Base-by-base conservation (phyloP, 2,113 vertebrate species). In the Tachuris rubrigastra region DNA sequence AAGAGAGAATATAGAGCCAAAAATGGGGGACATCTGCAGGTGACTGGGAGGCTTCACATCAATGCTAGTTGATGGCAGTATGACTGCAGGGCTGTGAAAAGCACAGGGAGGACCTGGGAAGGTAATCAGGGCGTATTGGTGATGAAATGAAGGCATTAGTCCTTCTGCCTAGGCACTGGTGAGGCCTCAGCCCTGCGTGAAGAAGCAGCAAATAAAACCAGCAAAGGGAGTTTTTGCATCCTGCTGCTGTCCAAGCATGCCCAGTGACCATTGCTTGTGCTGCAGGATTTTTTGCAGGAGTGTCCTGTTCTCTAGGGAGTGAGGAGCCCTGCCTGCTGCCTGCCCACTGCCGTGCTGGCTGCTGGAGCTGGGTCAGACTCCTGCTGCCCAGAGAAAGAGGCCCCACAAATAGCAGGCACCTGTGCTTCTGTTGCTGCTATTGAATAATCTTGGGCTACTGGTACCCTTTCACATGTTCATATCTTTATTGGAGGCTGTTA, bases 401-500 rank as follows among this genome's bases (percentile, higher is more conserved):
- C 50, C 21, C 41, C 39, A 75, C 69, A 71, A 79, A 76, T 60
- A 77, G 75, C 77, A 89, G 92, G 81, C 92, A 96, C 92, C 95
- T 96, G 94, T 65, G 10, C 92, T 93, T 87, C 14, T 6, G 83
- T 93, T 95, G 84, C 87, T 92, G 41, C 85, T 76, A 17, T 41
- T 42, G 78, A 90, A 74, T 69, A 60, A 87, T 94, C 82, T 81
- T 62, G 73, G 90, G 81, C 88, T 75, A 81, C 71, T 88, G 79
- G 63, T 96, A 86, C 74, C 92, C 88, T 95, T 89, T 98, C 55
- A 77, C 96, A 98, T 96, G 98, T 94, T 96, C 96, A 89, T 99
- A 99, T 99, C 99, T 99, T 99, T 99, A 99, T 99, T 98, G 98
- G 97, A 96, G 98, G 98, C 96, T 98, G 97, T 98, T 97, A 98